Evolutionary conservation across 2,797 vertebrate species (phyloP).

Genomic region (Hipposideros larvatus): DNA sequence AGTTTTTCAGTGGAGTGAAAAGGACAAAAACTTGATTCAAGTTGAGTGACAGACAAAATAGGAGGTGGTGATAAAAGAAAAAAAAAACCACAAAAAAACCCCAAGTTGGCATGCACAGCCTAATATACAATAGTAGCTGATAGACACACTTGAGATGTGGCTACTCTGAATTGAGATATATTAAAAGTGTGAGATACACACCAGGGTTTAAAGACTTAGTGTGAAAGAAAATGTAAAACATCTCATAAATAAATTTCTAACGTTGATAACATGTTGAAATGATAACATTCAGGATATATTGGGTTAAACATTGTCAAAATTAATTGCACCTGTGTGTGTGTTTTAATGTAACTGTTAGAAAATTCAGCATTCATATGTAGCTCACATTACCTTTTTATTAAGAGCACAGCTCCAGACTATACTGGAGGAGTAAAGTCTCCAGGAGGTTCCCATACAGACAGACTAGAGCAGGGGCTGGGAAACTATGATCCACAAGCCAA

Average conservation of each 20-base stretch:
- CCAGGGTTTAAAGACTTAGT: not conserved
- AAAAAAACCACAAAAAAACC: too few species aligned
- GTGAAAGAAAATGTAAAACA: not conserved
- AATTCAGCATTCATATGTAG: not conserved
- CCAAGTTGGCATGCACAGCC: not conserved
- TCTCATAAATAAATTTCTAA: not conserved
- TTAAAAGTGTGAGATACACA: not conserved
- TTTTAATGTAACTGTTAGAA: not conserved
- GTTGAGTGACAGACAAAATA: not conserved
- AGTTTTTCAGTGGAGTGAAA: not conserved
- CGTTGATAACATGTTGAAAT: not conserved
- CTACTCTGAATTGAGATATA: not conserved
- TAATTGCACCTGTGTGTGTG: not conserved
- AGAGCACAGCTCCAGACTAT: not conserved
- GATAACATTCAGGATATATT: not conserved
- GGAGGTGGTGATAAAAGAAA: not conserved
- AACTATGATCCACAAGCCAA: not conserved
- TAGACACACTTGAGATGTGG: not conserved
- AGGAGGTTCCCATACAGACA: not conserved
- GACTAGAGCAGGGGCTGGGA: not conserved
- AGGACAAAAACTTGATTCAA: not conserved
- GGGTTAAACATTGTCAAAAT: conserved; percentile 16
- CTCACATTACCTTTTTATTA: not conserved
- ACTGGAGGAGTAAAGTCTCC: not conserved
- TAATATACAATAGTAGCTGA: not conserved